Conservation (phyloP, 2,797 vertebrate genomes). For the Remorina albescens region DNA sequence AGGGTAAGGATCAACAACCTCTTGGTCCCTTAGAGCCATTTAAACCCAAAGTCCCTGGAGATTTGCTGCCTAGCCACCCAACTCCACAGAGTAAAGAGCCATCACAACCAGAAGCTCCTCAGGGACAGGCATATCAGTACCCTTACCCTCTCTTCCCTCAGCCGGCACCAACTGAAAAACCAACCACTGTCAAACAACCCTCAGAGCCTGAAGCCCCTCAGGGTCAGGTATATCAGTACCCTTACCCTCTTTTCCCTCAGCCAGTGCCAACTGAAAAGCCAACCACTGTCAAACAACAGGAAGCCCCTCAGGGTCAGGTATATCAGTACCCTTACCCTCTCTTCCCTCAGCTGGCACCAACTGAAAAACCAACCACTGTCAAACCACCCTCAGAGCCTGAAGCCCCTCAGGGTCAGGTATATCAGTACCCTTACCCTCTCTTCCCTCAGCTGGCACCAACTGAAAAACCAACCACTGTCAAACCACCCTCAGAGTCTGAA, state of each 20-base stretch:
- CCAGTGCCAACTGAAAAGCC: neutral
- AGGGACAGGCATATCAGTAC: too few species aligned
- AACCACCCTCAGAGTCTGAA: too few species aligned
- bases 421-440: neutral
- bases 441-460: too few species aligned
- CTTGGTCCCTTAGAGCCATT: neutral
- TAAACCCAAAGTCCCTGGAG: neutral
- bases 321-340: too few species aligned
- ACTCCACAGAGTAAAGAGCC: neutral
- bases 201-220: neutral
- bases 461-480: too few species aligned
- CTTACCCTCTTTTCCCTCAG: neutral
- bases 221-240: neutral
- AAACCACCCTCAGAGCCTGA: too few species aligned
- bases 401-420: neutral
- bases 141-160: too few species aligned
- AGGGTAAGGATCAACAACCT: neutral
- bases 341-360: too few species aligned
- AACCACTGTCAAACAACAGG: neutral
- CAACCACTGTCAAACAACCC: too few species aligned
- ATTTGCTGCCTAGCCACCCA: neutral
- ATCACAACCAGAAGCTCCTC: neutral
- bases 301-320: neutral
- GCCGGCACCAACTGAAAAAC: too few species aligned
- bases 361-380: too few species aligned